These are phyloP conservation scores for Montipora foliosa DNA, from an alignment of 64 coral and sea anemone genomes.

Conservation along the genomic window DNA sequence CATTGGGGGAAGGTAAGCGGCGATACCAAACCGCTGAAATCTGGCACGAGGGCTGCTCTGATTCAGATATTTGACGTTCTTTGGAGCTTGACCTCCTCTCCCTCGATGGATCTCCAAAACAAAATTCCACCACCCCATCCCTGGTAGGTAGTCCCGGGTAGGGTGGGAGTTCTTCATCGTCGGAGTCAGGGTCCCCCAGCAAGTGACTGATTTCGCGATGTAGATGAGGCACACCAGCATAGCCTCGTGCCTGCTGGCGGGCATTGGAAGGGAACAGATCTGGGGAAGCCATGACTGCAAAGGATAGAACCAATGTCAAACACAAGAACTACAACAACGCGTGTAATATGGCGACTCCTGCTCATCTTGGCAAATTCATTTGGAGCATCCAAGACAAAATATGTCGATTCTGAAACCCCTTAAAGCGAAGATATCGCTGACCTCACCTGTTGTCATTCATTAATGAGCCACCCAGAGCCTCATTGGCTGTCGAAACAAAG, in stretches of 20 bases:
- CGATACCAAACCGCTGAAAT: conserved; percentile 66
- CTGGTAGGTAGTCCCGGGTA: conserved; percentile 75
- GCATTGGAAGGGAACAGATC: conserved; percentile 62
- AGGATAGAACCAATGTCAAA: neutral
- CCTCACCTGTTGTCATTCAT: too few species aligned
- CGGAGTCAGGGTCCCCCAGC: conserved; percentile 70
- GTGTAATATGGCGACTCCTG: too few species aligned
- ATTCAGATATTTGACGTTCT: conserved; percentile 19
- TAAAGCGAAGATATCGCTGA: too few species aligned
- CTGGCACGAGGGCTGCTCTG: conserved; percentile 38
- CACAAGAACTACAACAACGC: too few species aligned
- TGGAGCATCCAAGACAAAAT: too few species aligned
- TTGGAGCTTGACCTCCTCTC: conserved; percentile 2
- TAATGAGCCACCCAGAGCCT: too few species aligned
- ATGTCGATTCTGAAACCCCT: too few species aligned
- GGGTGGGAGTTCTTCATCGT: conserved; percentile 88
- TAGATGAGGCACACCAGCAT: conserved; percentile 43
- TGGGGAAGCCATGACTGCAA: conserved; percentile 71
- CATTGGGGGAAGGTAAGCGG: conserved; percentile 14
- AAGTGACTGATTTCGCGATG: conserved; percentile 77
- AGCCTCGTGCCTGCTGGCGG: neutral
- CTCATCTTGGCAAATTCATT: too few species aligned
- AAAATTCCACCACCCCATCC: conserved; percentile 56
- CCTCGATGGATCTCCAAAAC: conserved; percentile 9
- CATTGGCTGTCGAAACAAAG: too few species aligned